A percentile compares a stretch with the other conserved stretches of the same genome.
These are phyloP conservation scores for Papilio aristodemus DNA, from an alignment of 1,140 invertebrate species.

Conservation along the genomic window DNA sequence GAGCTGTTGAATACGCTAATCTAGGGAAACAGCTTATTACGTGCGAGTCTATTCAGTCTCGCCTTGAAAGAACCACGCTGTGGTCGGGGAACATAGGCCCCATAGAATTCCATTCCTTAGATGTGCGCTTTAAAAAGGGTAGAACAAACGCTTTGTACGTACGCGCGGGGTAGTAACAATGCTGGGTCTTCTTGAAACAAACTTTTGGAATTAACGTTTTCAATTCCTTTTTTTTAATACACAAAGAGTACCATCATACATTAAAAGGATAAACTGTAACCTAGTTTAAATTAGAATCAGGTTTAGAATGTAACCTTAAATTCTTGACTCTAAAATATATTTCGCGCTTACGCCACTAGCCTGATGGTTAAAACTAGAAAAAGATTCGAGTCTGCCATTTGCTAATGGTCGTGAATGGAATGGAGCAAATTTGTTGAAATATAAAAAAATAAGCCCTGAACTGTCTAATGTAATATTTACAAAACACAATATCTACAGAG, in stretches of 20 bases:
- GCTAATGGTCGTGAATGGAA: no score
- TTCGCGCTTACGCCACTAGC: no score
- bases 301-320: no score
- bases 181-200: conserved; percentile 29
- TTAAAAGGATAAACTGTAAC: not conserved
- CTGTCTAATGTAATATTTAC: no score
- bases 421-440: no score
- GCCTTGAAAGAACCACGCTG: conserved; percentile 34
- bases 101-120: conserved; percentile 33
- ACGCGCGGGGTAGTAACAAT: conserved; percentile 29
- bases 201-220: conserved; percentile 31
- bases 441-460: no score
- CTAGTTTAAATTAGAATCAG: no score
- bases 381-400: no score
- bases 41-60: conserved; percentile 20
- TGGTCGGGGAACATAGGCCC: conserved; percentile 26
- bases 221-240: conserved; percentile 8
- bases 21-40: conserved; percentile 35
- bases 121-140: conserved; percentile 33
- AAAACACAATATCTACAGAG: no score
- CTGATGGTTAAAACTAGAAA: no score
- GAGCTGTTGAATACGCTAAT: conserved; percentile 31
- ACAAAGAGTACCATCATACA: not conserved
- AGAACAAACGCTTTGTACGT: conserved; percentile 33
- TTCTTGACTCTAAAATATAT: no score